Conservation (phyloP, 2,113 vertebrate species). For the Orientallactaga bullata region DNA sequence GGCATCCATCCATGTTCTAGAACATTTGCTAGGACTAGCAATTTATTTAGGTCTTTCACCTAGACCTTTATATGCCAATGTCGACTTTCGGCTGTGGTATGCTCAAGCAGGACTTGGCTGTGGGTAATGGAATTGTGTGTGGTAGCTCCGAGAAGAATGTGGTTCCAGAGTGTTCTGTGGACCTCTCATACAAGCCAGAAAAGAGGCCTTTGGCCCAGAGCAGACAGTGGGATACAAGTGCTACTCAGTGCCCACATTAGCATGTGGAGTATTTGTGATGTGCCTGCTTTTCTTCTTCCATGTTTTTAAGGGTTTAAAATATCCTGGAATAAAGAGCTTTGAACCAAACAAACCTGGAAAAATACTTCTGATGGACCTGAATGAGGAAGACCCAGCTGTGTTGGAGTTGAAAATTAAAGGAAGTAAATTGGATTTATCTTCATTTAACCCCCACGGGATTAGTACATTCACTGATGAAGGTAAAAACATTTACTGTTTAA, state of each 20-base stretch:
- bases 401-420: conserved; percentile 89
- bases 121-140: background rate
- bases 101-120: background rate
- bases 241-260: background rate
- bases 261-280: background rate
- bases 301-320: conserved; percentile 89
- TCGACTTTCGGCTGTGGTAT: background rate
- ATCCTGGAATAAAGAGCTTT: conserved; percentile 82
- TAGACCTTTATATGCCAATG: background rate
- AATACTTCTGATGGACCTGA: conserved; percentile 91
- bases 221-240: background rate
- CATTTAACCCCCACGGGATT: conserved; percentile 96
- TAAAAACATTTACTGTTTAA: conserved; percentile 77
- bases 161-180: background rate
- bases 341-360: conserved; percentile 87
- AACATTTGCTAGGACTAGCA: background rate
- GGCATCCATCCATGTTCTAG: fast-evolving
- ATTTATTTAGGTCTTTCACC: background rate
- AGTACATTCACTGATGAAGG: conserved; percentile 91
- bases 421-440: conserved; percentile 91
- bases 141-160: background rate
- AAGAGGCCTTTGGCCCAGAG: background rate
- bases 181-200: background rate
- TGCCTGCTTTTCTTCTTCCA: background rate
- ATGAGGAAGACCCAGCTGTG: conserved; percentile 85